phyloP scores from a whole-genome alignment of 2,797 vertebrate genomes.

The Poeciliopsis infans region DNA sequence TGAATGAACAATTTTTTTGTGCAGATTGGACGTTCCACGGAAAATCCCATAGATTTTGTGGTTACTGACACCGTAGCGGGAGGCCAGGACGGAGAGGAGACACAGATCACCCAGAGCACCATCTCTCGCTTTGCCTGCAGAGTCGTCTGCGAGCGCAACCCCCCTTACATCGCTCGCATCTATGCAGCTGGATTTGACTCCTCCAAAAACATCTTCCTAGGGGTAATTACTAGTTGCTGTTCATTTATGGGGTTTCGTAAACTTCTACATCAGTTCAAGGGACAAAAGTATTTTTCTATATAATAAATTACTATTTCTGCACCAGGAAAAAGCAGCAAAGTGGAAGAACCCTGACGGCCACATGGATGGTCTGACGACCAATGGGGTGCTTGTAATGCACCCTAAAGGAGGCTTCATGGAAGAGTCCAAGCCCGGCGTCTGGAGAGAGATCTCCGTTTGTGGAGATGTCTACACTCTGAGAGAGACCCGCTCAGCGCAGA shows the following conservation, averaged over 20 bases:
- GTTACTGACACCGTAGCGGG: slow-evolving; percentile 97
- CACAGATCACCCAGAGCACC: slow-evolving; percentile 97
- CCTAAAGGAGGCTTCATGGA: slow-evolving; percentile 94
- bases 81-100: slow-evolving; percentile 88
- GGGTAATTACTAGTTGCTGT: slow-evolving; percentile 82
- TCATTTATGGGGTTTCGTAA: neutral
- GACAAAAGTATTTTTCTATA: neutral
- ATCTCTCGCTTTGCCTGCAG: slow-evolving; percentile 98
- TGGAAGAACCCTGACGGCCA: slow-evolving; percentile 99
- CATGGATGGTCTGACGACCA: slow-evolving; percentile 98
- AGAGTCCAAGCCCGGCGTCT: slow-evolving; percentile 94
- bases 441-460: slow-evolving; percentile 98
- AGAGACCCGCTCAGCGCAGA: slow-evolving; percentile 96
- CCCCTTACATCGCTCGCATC: slow-evolving; percentile 93
- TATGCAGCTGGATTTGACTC: slow-evolving; percentile 99
- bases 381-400: slow-evolving; percentile 98
- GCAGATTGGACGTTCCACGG: slow-evolving; percentile 97
- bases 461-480: slow-evolving; percentile 97
- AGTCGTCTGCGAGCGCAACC: slow-evolving; percentile 92
- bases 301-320: slow-evolving; percentile 15
- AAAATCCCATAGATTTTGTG: slow-evolving; percentile 98
- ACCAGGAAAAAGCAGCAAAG: slow-evolving; percentile 97
- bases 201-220: slow-evolving; percentile 99
- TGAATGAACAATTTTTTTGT: slow-evolving; percentile 15
- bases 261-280: slow-evolving; percentile 17